A percentile compares a stretch with the other conserved stretches of the same genome.
Conservation (phyloP, 2,113 vertebrate species). For the Scortum barcoo region DNA sequence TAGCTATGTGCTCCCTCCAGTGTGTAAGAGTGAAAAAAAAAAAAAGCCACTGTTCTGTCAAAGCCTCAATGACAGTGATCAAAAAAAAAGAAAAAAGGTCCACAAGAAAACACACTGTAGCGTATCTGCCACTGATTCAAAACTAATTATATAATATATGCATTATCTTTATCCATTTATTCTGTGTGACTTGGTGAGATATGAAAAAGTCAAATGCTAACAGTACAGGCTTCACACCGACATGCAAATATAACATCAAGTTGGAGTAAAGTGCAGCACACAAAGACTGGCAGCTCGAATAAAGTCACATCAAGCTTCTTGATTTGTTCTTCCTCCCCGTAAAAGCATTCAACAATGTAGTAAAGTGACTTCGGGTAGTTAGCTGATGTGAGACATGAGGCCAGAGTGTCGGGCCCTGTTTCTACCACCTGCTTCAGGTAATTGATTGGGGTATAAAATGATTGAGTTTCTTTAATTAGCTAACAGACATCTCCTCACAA, state of each 20-base stretch:
- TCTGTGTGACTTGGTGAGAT: background rate
- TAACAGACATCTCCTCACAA: slow-evolving; percentile 68
- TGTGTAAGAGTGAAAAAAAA: slow-evolving; percentile 73
- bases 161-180: background rate
- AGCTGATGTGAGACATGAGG: slow-evolving; percentile 73
- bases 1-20: slow-evolving; percentile 86
- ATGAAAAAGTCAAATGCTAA: background rate
- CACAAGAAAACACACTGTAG: slow-evolving; percentile 23
- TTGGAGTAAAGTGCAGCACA: slow-evolving; percentile 4
- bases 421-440: slow-evolving; percentile 78
- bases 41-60: slow-evolving; percentile 79
- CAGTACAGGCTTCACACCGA: background rate
- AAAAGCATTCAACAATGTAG: slow-evolving; percentile 65
- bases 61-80: slow-evolving; percentile 66
- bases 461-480: slow-evolving; percentile 86
- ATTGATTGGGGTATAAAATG: slow-evolving; percentile 82
- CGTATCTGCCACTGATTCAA: slow-evolving; percentile 11
- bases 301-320: slow-evolving; percentile 37
- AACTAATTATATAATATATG: too few species aligned
- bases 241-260: background rate
- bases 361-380: slow-evolving; percentile 69
- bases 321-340: slow-evolving; percentile 44
- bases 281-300: slow-evolving; percentile 19
- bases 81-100: slow-evolving; percentile 24
- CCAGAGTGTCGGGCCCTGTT: slow-evolving; percentile 59